Evolutionary conservation across 2,797 vertebrate species (phyloP), one percentile per base, ranked within the genome.

Genomic region (Eulemur albifrons): DNA sequence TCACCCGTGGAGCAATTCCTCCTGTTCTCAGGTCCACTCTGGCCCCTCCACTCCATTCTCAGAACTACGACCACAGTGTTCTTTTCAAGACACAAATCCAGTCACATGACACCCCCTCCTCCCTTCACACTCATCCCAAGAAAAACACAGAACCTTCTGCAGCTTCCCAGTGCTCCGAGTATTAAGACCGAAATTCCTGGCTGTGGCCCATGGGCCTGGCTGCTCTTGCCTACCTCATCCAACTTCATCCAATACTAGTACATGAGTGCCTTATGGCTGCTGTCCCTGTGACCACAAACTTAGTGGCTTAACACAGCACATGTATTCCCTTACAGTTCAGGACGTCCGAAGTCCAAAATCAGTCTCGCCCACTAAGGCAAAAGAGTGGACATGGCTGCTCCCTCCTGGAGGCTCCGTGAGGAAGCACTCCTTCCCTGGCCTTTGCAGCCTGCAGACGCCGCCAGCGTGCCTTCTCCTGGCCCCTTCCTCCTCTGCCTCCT

Each of bases 161-260:
- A n/a, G 73, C 57, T 43, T 57, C 81, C 43, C 8, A 4, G 9
- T 14, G 65, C 38, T 52, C 95, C 14, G 40, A 27, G n/a, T 7
- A 30, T 21, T 18, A 48, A 57, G 20, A 40, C 15, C 38, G 23
- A 48, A 79, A 35, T 15, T 5, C 32, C 12, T 8, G 6, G 45
- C 10, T 7, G 2, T 0, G 25, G 32, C 45, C 25, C 32, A 9
- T 0, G 45, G 6, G 88, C n/a, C 32, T 9, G 2, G 4, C 38
- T 54, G 20, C 40, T 35, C 27, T 13, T 0, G 45, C 45, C 52
- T 1, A 2, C 2, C 73, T 45, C 43, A 8, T 15, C 15, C 72
- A 45, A 52, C 23, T 73, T 54, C 63, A 5, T 23, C 75, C 79
- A 20, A 5, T 0, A 45, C 18, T 1, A 18, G 5, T 0, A 0